A percentile compares a stretch with the other conserved stretches of the same genome.
phyloP scores from a whole-genome alignment of 2,888 invertebrate species.

The Protonemura montana region DNA sequence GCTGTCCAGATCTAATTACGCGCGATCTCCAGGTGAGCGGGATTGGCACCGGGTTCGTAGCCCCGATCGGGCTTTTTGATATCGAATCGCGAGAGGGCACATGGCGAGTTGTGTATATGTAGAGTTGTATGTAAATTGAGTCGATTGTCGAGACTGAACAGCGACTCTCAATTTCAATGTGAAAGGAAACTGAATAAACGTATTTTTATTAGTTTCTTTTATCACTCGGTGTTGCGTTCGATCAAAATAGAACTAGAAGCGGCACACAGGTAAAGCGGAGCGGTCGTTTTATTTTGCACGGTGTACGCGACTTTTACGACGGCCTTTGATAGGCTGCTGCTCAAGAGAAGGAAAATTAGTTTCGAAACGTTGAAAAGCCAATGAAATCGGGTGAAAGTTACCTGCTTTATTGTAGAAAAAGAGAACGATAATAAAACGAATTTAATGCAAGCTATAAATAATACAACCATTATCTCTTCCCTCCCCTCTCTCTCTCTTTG shows the following conservation, averaged over 20 bases:
- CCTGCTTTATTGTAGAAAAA: background rate
- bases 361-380: background rate
- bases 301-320: background rate
- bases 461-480: constrained; percentile 22
- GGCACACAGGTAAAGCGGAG: too few species aligned
- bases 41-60: background rate
- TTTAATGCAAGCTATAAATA: background rate
- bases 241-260: background rate
- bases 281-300: background rate
- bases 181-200: background rate
- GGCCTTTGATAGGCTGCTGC: background rate
- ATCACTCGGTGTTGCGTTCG: background rate
- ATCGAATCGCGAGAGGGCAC: background rate
- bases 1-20: background rate
- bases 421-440: background rate
- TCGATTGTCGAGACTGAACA: background rate
- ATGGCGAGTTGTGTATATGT: background rate
- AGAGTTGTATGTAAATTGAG: background rate
- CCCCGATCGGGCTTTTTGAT: background rate
- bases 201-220: background rate
- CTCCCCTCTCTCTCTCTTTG: too few species aligned
- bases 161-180: background rate
- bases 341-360: background rate
- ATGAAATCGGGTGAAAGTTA: background rate
- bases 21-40: background rate